Evolutionary conservation across 92 coral and sea anemone species (phyloP).

Genomic region (Chrysogorgia sp.): DNA sequence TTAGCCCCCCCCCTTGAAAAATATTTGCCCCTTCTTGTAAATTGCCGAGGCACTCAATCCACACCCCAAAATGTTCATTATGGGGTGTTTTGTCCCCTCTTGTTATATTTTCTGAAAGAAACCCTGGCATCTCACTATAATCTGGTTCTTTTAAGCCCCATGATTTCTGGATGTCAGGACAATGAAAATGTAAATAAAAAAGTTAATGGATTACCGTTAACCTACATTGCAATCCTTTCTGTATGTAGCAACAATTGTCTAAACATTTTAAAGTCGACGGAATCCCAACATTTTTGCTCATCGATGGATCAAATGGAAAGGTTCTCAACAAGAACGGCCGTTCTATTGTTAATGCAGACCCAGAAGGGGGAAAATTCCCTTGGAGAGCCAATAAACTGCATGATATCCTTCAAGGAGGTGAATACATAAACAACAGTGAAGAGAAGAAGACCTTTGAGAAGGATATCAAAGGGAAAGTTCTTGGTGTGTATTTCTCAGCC

Average conservation of each 20-base stretch:
- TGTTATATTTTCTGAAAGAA: no score
- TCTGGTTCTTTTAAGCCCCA: no score
- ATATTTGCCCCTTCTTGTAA: no score
- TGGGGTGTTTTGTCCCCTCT: no score
- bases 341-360: constrained; percentile 62
- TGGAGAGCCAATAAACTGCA: constrained; percentile 78
- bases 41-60: no score
- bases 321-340: constrained; percentile 84
- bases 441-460: constrained; percentile 60
- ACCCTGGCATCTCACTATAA: no score
- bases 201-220: no score
- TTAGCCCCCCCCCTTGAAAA: no score
- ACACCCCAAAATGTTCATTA: no score
- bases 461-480: constrained; percentile 77
- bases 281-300: constrained; percentile 86
- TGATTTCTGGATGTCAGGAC: no score
- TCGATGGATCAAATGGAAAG: constrained; percentile 86
- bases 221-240: no score
- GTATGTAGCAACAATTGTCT: constrained; percentile 72
- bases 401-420: constrained; percentile 62
- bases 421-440: constrained; percentile 57
- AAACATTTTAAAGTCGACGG: constrained; percentile 84
- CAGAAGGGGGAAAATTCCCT: constrained; percentile 75
- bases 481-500: constrained; percentile 91
- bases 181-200: no score